Conservation (phyloP, 1,140 invertebrate genomes). For the Ostrea edulis region DNA sequence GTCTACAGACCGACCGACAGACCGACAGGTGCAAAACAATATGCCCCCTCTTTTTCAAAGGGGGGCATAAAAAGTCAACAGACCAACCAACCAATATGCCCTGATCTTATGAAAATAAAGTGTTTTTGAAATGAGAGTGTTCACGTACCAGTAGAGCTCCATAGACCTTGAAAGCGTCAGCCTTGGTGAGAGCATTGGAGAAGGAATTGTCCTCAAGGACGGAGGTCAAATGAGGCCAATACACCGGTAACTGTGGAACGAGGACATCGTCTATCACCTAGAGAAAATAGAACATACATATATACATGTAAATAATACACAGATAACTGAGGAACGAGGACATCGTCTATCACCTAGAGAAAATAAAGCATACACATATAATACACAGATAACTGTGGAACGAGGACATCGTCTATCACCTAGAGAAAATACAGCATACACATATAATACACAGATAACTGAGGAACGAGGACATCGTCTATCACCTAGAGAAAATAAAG, state of each 20-base stretch:
- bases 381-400: constrained; percentile 73
- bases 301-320: constrained; percentile 66
- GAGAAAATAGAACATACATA: constrained; percentile 21
- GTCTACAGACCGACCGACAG: no score
- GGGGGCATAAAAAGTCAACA: no score
- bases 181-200: constrained; percentile 64
- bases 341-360: constrained; percentile 74
- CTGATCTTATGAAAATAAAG: no score
- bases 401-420: constrained; percentile 73
- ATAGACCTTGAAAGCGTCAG: constrained; percentile 76
- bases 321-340: constrained; percentile 74
- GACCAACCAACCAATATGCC: no score
- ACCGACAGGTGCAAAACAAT: no score
- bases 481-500: constrained; percentile 68
- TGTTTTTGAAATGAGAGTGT: no score
- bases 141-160: constrained; percentile 73
- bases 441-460: constrained; percentile 68
- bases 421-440: constrained; percentile 53
- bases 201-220: constrained; percentile 66
- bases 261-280: constrained; percentile 75
- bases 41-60: no score
- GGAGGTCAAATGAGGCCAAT: constrained; percentile 71
- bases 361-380: neutral
- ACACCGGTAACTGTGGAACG: constrained; percentile 71
- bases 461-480: constrained; percentile 74